Conservation (phyloP, 2,888 invertebrate genomes). For the Zygogramma bicolorata region DNA sequence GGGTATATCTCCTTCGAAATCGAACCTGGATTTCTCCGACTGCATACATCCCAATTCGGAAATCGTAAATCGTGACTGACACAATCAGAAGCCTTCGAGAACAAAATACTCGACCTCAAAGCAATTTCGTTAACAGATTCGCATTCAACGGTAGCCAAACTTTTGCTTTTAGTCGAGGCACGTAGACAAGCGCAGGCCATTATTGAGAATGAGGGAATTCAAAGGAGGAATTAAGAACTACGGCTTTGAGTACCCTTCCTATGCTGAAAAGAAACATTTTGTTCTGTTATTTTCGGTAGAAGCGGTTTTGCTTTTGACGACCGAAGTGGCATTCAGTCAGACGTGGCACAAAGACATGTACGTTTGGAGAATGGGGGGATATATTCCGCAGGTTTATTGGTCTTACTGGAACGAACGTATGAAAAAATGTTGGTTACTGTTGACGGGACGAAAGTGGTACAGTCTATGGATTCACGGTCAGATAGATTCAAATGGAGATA, state of each 20-base stretch:
- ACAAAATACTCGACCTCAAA: conserved; percentile 3
- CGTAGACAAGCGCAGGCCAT: conserved; percentile 1
- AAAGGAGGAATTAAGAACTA: not conserved
- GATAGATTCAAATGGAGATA: too few relatives aligned
- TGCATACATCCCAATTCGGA: not conserved
- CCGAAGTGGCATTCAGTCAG: not conserved
- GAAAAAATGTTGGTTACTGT: too few relatives aligned
- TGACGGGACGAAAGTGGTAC: too few relatives aligned
- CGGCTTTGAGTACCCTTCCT: not conserved
- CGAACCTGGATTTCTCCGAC: not conserved
- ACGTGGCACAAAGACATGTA: not conserved
- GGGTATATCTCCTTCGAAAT: too few relatives aligned
- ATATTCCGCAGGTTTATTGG: not conserved
- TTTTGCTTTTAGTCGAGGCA: conserved; percentile 4
- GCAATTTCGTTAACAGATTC: not conserved
- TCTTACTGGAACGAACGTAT: too few relatives aligned
- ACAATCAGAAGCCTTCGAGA: conserved; percentile 1
- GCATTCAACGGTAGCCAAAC: not conserved
- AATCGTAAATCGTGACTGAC: not conserved
- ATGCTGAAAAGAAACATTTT: not conserved
- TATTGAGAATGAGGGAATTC: conserved; percentile 1
- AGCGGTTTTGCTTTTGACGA: not conserved
- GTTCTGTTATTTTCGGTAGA: not conserved
- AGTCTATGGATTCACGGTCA: too few relatives aligned
- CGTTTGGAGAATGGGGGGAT: not conserved